Evolutionary conservation across 2,113 vertebrate species (phyloP), one percentile per base, ranked within the genome.

Genomic region (Menura novaehollandiae): DNA sequence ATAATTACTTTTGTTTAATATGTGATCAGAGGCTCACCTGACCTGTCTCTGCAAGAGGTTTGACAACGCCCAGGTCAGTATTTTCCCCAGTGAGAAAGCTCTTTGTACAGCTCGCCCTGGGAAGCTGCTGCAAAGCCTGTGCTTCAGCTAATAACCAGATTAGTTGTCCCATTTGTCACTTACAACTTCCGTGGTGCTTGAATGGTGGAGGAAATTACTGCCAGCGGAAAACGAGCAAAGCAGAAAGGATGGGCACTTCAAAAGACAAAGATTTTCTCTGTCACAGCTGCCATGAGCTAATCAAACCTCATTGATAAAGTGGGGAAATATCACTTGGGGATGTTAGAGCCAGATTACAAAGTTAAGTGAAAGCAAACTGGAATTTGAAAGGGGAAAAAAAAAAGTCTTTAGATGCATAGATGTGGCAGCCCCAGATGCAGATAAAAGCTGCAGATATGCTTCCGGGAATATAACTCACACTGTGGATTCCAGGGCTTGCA

Each of bases 1-100:
- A 90, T 47, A 96, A 90, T 94, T 79, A 8, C 74, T 94, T 95
- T 88, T 93, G 55, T 96, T 91, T 83, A 22, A n/a, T 37, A 30
- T 2, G 15, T 74, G 82, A 79, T 85, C 73, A 77, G 88, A 93
- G 88, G 8, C 67, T 91, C 82, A 84, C 92, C 92, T 94, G 78
- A 81, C 78, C 85, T 88, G 85, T 67, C 85, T 91, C 59, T 90
- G 90, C 87, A 90, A 62, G 81, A 46, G 37, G 7, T 66, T 32
- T 73, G 78, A 8, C 88, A 62, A 59, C 1, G 1, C 63, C 88
- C 91, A 88, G 95, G 91, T 83, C 85, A 90, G 67, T 51, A 53
- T 53, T 93, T 75, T 53, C 44, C 69, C 53, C 60, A 6, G 69
- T 15, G 84, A 30, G 81, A 59, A 84, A 75, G 52, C 35, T 81